A percentile compares a stretch with the other conserved stretches of the same genome.
phyloP scores from a whole-genome alignment of 2,113 vertebrate genomes.

The Synodontis membranacea region DNA sequence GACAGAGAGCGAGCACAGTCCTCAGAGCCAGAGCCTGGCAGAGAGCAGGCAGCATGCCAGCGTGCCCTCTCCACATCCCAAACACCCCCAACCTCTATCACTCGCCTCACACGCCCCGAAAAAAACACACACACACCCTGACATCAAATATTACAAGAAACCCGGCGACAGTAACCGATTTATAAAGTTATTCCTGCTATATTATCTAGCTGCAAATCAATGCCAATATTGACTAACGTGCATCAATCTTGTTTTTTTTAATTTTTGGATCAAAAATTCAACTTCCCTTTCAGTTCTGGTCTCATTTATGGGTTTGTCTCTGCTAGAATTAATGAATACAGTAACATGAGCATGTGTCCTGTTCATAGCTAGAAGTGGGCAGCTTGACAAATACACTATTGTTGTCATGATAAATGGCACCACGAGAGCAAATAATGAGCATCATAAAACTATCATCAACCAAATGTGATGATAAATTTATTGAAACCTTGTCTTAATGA shows the following conservation, averaged over 20 bases:
- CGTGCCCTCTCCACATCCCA: slow-evolving; percentile 30
- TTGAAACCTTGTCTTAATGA: neutral
- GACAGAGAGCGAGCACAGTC: slow-evolving; percentile 49
- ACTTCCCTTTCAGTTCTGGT: neutral
- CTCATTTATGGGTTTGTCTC: neutral
- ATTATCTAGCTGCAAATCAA: neutral
- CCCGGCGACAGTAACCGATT: neutral
- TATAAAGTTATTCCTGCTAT: neutral
- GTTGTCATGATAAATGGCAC: slow-evolving; percentile 19
- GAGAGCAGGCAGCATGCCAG: slow-evolving; percentile 42
- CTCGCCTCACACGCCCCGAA: slow-evolving; percentile 13
- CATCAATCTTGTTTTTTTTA: neutral
- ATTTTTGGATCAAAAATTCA: neutral
- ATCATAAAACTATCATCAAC: neutral
- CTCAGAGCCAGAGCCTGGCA: slow-evolving; percentile 47
- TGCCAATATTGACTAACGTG: neutral
- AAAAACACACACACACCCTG: neutral
- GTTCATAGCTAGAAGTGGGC: slow-evolving; percentile 19
- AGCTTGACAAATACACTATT: slow-evolving; percentile 24
- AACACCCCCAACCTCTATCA: slow-evolving; percentile 22
- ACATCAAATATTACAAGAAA: slow-evolving; percentile 2
- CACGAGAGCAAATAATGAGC: neutral
- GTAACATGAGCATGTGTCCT: slow-evolving; percentile 35
- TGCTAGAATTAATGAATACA: slow-evolving; percentile 23
- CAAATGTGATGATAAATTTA: neutral